Percentiles rank a stretch among this genome's conserved stretches.
These are phyloP conservation scores for Nomada flava DNA, from an alignment of 2,888 invertebrate species.

Conservation along the genomic window DNA sequence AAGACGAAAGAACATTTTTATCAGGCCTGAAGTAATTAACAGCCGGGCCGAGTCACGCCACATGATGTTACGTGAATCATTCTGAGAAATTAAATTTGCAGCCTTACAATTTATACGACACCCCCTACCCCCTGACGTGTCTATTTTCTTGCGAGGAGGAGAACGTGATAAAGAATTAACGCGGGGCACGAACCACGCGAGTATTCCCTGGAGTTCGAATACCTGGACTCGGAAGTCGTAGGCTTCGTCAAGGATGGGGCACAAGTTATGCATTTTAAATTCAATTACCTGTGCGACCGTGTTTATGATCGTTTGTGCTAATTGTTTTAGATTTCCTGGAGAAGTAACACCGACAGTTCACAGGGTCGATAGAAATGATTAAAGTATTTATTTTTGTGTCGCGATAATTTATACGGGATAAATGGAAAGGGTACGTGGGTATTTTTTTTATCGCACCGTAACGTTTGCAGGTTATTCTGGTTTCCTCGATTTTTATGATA, in stretches of 20 bases:
- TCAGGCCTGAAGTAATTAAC: neutral
- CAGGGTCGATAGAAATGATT: no score
- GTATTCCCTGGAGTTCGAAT: conserved; percentile 1
- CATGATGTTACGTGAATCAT: neutral
- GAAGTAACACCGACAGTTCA: no score
- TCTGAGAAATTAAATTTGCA: conserved; percentile 12
- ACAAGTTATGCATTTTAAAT: conserved; percentile 31
- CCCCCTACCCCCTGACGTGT: neutral
- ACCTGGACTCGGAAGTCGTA: neutral
- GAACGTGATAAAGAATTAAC: conserved; percentile 19
- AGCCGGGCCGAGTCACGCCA: neutral
- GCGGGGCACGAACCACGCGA: neutral
- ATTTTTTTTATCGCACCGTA: no score
- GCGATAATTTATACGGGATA: no score
- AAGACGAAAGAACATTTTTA: neutral
- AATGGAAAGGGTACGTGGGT: no score
- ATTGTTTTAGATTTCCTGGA: neutral
- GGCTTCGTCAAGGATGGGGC: neutral
- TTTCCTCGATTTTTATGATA: no score
- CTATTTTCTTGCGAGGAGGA: conserved; percentile 9
- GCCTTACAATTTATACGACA: neutral
- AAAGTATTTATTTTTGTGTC: no score
- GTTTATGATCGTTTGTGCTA: neutral
- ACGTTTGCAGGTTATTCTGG: no score
- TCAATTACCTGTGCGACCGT: neutral